These are phyloP conservation scores for Chelidonichthys spinosus DNA, from an alignment of 2,797 vertebrate genomes.

Conservation along the genomic window DNA sequence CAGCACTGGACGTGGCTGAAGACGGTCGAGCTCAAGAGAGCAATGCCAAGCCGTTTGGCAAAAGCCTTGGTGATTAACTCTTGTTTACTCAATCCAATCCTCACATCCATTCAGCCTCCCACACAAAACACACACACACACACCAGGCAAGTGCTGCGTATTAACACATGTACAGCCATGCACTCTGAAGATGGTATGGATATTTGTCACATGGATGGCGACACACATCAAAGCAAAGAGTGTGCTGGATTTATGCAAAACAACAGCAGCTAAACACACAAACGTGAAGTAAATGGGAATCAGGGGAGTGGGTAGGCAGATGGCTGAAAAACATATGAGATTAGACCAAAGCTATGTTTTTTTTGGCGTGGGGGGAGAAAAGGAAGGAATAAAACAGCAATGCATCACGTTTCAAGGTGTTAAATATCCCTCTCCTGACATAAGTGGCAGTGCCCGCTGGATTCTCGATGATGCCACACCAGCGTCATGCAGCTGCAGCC, in stretches of 20 bases:
- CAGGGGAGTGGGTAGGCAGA: conserved; percentile 53
- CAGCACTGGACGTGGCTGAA: conserved; percentile 13
- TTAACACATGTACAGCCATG: conserved; percentile 3
- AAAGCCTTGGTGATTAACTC: conserved; percentile 35
- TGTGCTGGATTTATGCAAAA: conserved; percentile 63
- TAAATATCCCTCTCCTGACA: not conserved
- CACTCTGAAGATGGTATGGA: conserved; percentile 21
- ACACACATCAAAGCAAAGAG: conserved; percentile 54
- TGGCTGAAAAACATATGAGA: conserved; percentile 42
- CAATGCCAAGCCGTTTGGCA: conserved; percentile 29
- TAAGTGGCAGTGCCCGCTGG: conserved; percentile 31
- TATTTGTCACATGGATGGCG: conserved; percentile 48
- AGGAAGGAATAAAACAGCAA: not conserved
- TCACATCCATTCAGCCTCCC: conserved; percentile 16
- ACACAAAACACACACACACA: conserved; percentile 22
- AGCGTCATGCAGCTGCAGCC: conserved; percentile 40
- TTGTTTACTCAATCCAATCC: conserved; percentile 47
- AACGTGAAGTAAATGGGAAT: conserved; percentile 37
- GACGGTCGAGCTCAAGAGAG: conserved; percentile 8
- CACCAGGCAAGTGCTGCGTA: not conserved
- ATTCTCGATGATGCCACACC: conserved; percentile 31
- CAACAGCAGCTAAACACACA: conserved; percentile 53
- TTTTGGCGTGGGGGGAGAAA: too few species aligned
- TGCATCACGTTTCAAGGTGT: not conserved
- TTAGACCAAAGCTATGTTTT: conserved; percentile 38